These are phyloP conservation scores for Gila orcuttii DNA, from an alignment of 2,113 vertebrate genomes.

Conservation along the genomic window DNA sequence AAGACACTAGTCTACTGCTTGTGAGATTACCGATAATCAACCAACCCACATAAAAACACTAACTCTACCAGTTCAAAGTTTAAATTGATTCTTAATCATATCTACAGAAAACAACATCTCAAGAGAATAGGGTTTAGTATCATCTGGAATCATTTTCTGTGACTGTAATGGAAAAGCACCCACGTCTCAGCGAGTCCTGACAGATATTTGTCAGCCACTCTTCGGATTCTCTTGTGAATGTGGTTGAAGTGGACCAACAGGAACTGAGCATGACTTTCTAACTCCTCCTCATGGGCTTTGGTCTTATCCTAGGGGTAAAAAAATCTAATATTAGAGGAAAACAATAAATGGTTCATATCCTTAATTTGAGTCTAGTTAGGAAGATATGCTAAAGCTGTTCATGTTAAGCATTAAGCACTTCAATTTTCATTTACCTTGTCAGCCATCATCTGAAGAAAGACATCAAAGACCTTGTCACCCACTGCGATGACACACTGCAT, in stretches of 20 bases:
- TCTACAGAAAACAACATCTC: background rate
- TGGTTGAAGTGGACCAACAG: conserved; percentile 98
- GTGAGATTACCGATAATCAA: background rate
- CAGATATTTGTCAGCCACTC: conserved; percentile 96
- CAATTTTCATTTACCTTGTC: conserved; percentile 83
- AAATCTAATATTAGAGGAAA: background rate
- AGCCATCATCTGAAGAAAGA: conserved; percentile 97
- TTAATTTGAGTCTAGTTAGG: background rate
- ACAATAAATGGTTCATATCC: background rate
- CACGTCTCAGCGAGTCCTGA: conserved; percentile 96
- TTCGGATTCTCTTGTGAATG: conserved; percentile 95
- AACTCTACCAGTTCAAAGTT: background rate
- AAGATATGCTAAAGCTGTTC: background rate
- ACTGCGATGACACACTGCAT: conserved; percentile 98
- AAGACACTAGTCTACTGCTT: background rate
- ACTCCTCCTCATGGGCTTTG: conserved; percentile 93
- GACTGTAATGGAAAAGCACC: conserved; percentile 56
- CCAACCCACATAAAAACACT: background rate
- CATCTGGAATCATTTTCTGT: background rate
- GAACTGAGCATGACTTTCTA: conserved; percentile 95
- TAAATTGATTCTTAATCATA: background rate
- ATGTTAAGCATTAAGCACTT: background rate
- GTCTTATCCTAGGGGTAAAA: conserved; percentile 86
- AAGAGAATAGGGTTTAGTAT: background rate
- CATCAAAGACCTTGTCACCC: conserved; percentile 96